Percentiles rank a stretch among this genome's conserved stretches.
Evolutionary conservation across 2,888 invertebrate species (phyloP).

Genomic region (Odiellus spinosus): DNA sequence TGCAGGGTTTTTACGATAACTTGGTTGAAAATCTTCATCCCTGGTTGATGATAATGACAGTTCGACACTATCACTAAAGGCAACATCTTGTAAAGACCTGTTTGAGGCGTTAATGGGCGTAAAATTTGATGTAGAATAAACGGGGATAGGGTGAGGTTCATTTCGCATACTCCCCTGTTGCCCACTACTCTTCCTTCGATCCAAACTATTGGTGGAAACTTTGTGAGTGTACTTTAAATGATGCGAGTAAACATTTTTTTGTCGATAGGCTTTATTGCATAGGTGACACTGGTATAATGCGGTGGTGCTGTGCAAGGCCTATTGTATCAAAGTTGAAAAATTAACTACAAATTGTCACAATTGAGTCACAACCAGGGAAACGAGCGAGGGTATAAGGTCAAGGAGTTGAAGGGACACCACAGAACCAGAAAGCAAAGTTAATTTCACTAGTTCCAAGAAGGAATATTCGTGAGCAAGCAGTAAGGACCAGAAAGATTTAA

Average conservation of each 20-base stretch:
- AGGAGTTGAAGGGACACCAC: no score
- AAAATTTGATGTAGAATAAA: slow-evolving; percentile 6
- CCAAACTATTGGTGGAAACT: slow-evolving; percentile 11
- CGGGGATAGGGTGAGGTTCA: slow-evolving; percentile 6
- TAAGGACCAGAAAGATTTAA: no score
- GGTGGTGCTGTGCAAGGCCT: slow-evolving; percentile 13
- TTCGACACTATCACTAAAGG: no score
- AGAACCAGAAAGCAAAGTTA: no score
- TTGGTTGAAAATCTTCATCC: not conserved
- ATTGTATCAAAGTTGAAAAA: slow-evolving; percentile 2
- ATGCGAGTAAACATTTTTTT: slow-evolving; percentile 14
- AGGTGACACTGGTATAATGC: slow-evolving; percentile 12
- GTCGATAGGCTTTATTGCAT: slow-evolving; percentile 12
- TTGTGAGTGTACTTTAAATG: slow-evolving; percentile 13
- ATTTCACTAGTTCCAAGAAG: no score
- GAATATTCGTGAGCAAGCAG: no score
- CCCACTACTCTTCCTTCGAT: slow-evolving; percentile 9
- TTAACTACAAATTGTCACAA: not conserved
- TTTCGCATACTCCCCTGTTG: no score
- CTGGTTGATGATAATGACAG: not conserved
- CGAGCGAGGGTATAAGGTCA: no score
- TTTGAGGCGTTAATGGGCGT: slow-evolving; percentile 6
- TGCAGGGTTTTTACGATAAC: no score
- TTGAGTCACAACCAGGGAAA: not conserved
- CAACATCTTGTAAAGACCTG: not conserved